phyloP scores from a whole-genome alignment of 2,888 invertebrate species.

The Smittia sp. region DNA sequence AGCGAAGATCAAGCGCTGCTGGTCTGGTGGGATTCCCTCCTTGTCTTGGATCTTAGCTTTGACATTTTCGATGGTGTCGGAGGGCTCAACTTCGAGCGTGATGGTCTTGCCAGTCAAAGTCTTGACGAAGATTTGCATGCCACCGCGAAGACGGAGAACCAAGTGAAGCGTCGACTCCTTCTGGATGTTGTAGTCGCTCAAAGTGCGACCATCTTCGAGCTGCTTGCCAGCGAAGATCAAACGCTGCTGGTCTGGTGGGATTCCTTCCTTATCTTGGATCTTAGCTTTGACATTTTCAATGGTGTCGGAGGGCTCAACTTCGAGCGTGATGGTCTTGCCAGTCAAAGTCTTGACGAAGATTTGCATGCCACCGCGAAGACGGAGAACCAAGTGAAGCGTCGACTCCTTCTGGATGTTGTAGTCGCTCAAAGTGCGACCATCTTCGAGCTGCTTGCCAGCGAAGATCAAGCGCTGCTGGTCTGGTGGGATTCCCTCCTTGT shows the following conservation, averaged over 20 bases:
- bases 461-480: slow-evolving; percentile 14
- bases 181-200: slow-evolving; percentile 93
- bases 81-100: slow-evolving; percentile 89
- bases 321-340: slow-evolving; percentile 92
- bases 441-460: slow-evolving; percentile 7
- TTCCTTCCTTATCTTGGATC: slow-evolving; percentile 88
- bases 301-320: slow-evolving; percentile 89
- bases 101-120: slow-evolving; percentile 94
- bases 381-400: slow-evolving; percentile 13
- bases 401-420: slow-evolving; percentile 27
- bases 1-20: slow-evolving; percentile 88
- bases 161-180: slow-evolving; percentile 89
- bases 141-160: slow-evolving; percentile 86
- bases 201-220: slow-evolving; percentile 89
- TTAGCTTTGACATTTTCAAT: slow-evolving; percentile 95
- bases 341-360: slow-evolving; percentile 95
- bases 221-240: slow-evolving; percentile 95
- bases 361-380: slow-evolving; percentile 66
- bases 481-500: slow-evolving; percentile 23
- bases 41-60: slow-evolving; percentile 91
- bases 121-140: slow-evolving; percentile 98
- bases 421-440: slow-evolving; percentile 16
- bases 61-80: slow-evolving; percentile 93
- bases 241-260: slow-evolving; percentile 82
- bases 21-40: slow-evolving; percentile 83